Percentiles rank a stretch among this genome's conserved stretches.
Evolutionary conservation across 2,888 invertebrate genomes (phyloP).

Genomic region (Tolmerus cingulatus): DNA sequence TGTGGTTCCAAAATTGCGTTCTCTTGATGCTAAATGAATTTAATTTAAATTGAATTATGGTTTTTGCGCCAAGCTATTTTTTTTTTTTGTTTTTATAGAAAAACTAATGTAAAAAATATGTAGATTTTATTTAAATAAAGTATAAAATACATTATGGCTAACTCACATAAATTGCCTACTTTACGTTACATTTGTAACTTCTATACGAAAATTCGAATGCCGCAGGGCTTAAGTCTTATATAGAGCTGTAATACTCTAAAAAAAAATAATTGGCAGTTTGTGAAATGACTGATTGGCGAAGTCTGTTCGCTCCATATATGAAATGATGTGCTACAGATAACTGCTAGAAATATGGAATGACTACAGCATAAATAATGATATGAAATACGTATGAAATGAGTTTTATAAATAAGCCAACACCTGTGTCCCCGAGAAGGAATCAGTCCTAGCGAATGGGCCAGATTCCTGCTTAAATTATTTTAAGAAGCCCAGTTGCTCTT

Average conservation of each 20-base stretch:
- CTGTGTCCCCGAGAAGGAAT: not conserved
- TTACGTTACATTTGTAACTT: not conserved
- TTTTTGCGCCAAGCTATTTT: no score
- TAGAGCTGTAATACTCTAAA: not conserved
- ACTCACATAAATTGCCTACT: not conserved
- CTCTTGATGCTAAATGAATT: no score
- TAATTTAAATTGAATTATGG: no score
- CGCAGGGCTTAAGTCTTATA: not conserved
- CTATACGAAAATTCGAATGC: not conserved
- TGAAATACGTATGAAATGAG: not conserved
- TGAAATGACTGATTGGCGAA: not conserved
- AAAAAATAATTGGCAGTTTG: not conserved
- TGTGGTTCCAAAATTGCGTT: no score
- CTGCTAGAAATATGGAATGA: not conserved
- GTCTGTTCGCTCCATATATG: not conserved
- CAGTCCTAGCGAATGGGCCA: not conserved
- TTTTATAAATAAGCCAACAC: constrained; percentile 20
- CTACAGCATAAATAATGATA: not conserved
- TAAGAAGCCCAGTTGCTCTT: not conserved
- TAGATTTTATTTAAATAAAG: not conserved
- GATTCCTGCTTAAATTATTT: not conserved
- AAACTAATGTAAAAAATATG: not conserved
- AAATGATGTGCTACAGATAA: not conserved
- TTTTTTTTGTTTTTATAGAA: not conserved
- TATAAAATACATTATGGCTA: not conserved